phyloP scores from a whole-genome alignment of 2,113 vertebrate species.

The Mionectes macconnelli region DNA sequence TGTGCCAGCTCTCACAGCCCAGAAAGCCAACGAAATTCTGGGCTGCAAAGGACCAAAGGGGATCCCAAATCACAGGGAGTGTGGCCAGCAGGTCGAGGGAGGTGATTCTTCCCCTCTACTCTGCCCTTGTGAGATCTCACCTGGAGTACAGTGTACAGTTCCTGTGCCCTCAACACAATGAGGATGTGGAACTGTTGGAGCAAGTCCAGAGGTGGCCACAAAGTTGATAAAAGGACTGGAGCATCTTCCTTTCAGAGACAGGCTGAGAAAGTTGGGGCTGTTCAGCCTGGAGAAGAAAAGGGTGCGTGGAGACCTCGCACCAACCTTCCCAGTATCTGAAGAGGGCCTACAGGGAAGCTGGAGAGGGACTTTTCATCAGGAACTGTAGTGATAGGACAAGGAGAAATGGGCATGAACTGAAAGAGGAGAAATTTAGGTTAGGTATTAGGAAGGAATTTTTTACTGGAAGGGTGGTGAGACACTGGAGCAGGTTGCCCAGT shows the following conservation, averaged over 20 bases:
- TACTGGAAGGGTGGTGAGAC: background rate
- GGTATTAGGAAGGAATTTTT: background rate
- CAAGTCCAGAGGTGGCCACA: background rate
- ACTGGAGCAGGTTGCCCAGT: background rate
- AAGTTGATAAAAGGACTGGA: background rate
- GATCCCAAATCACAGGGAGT: fast-evolving
- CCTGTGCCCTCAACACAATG: background rate
- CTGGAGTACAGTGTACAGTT: background rate
- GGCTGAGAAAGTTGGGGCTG: background rate
- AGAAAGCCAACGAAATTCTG: background rate
- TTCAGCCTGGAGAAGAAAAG: background rate
- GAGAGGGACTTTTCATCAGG: background rate
- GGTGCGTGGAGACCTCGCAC: background rate
- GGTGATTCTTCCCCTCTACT: fast-evolving
- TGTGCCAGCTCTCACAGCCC: background rate
- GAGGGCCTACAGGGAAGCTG: too few species aligned
- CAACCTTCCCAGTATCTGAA: background rate
- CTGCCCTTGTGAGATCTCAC: background rate
- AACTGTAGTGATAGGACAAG: background rate
- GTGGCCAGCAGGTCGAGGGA: too few species aligned
- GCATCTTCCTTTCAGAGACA: fast-evolving
- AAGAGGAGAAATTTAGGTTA: background rate
- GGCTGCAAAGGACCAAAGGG: background rate
- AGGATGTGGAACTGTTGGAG: background rate
- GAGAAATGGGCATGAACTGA: background rate